Conservation (phyloP, 2,113 vertebrate genomes). For the Crocuta crocuta region DNA sequence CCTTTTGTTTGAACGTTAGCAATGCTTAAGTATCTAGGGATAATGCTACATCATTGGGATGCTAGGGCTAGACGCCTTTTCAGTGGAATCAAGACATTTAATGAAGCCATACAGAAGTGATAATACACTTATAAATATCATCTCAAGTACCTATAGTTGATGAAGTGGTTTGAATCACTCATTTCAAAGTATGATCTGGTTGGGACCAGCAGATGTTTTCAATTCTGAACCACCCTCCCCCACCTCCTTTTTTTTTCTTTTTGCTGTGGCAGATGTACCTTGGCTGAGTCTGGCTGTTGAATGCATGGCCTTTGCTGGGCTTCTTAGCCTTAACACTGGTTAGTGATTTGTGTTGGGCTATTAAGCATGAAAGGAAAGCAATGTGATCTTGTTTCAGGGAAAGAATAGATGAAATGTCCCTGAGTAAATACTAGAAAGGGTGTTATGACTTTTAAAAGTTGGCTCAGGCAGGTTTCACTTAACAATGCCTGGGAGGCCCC, state of each 20-base stretch:
- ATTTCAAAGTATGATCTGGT: neutral
- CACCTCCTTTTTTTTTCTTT: neutral
- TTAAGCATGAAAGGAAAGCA: slow-evolving; percentile 64
- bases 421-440: slow-evolving; percentile 56
- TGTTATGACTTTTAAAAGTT: slow-evolving; percentile 65
- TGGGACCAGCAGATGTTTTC: slow-evolving; percentile 8
- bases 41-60: neutral
- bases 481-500: neutral
- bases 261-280: neutral
- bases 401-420: slow-evolving; percentile 68
- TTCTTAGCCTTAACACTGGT: slow-evolving; percentile 9
- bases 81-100: neutral
- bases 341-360: slow-evolving; percentile 58
- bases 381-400: neutral
- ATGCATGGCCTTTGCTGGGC: neutral
- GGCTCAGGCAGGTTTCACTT: slow-evolving; percentile 1
- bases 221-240: neutral
- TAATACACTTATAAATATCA: neutral
- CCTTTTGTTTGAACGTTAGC: neutral
- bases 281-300: neutral
- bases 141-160: neutral
- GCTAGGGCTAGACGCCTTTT: neutral
- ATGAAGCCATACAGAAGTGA: neutral
- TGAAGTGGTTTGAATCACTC: neutral
- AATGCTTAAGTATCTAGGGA: neutral